A percentile compares a stretch with the other conserved stretches of the same genome.
These are phyloP conservation scores for Amphiprion ocellaris DNA, from an alignment of 2,113 vertebrate species.

Conservation along the genomic window DNA sequence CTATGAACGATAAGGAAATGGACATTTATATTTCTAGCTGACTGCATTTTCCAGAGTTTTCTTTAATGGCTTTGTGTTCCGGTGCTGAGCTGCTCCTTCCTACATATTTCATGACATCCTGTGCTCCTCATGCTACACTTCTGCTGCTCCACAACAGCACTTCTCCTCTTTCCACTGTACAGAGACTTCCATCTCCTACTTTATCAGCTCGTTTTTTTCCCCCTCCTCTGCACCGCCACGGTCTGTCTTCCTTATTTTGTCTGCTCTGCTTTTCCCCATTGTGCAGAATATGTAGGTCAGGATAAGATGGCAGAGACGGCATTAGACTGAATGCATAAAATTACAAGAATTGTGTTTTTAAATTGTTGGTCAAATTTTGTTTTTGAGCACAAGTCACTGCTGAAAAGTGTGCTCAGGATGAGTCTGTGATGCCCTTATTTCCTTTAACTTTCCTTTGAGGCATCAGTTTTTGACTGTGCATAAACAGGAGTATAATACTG, in stretches of 20 bases:
- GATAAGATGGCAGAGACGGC: slow-evolving; percentile 17
- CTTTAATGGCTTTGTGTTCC: slow-evolving; percentile 81
- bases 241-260: slow-evolving; percentile 13
- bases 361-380: slow-evolving; percentile 7
- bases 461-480: slow-evolving; percentile 37
- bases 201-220: slow-evolving; percentile 13
- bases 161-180: slow-evolving; percentile 48
- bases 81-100: slow-evolving; percentile 63
- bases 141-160: slow-evolving; percentile 46
- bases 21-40: slow-evolving; percentile 76
- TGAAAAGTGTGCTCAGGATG: slow-evolving; percentile 7
- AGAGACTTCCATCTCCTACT: slow-evolving; percentile 41
- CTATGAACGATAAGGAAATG: slow-evolving; percentile 56
- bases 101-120: slow-evolving; percentile 84
- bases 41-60: slow-evolving; percentile 69
- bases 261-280: slow-evolving; percentile 17
- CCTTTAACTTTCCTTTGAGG: slow-evolving; percentile 19
- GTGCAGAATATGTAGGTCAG: slow-evolving; percentile 50
- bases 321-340: slow-evolving; percentile 1
- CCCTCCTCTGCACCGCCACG: background rate
- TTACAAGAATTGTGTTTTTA: background rate
- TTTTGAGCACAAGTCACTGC: slow-evolving; percentile 4
- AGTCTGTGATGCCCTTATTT: slow-evolving; percentile 9
- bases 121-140: slow-evolving; percentile 65
- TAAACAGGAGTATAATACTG: slow-evolving; percentile 30